Base-by-base conservation (phyloP, 2,797 vertebrate species). In the Mormyrops boulengeri region DNA sequence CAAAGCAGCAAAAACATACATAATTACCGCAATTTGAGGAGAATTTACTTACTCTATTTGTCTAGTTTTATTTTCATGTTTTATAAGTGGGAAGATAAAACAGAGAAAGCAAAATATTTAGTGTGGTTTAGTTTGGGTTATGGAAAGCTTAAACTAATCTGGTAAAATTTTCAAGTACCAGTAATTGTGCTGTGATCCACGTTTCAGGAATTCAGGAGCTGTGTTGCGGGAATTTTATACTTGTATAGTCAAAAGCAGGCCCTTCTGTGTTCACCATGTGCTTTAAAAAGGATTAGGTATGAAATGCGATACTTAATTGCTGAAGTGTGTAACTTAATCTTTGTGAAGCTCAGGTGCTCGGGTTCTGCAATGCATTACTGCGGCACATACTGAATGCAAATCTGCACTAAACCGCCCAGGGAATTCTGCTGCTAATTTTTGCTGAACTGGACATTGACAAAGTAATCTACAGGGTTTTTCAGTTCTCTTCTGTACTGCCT, bases 381-480 rank as follows among this genome's bases (percentile, higher is more conserved):
- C 2, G 41, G 73, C 7, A 19, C 73, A 47, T 44, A n/a, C 41
- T 9, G 73, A 19, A 80, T 80, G 73, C 19, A 80, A 44, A 80
- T 41, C 38, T 80, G 73, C 2, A 44, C 41, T 41, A 80, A 8
- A 80, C 19, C 38, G 38, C 19, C 38, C 38, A 80, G 38, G 73
- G 73, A 80, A n/a, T 80, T 80, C 73, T 80, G 73, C 73, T 80
- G 73, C 73, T 80, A 80, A 80, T 80, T 44, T 80, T 80, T 80
- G 73, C 73, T n/a, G 38, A 80, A 80, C 41, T 44, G 34, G 41
- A 44, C 73, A 80, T 80, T 80, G 73, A 80, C 73, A 80, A 80
- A 44, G 34, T 80, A n/a, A 80, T 80, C 73, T 80, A 19, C 19
- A 80, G 19, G 73, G 14, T n/a, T 80, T n/a, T 44, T 80, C 19